A percentile compares a stretch with the other conserved stretches of the same genome.
phyloP scores from a whole-genome alignment of 2,797 vertebrate species.

The Neosilurus mollespiculum region DNA sequence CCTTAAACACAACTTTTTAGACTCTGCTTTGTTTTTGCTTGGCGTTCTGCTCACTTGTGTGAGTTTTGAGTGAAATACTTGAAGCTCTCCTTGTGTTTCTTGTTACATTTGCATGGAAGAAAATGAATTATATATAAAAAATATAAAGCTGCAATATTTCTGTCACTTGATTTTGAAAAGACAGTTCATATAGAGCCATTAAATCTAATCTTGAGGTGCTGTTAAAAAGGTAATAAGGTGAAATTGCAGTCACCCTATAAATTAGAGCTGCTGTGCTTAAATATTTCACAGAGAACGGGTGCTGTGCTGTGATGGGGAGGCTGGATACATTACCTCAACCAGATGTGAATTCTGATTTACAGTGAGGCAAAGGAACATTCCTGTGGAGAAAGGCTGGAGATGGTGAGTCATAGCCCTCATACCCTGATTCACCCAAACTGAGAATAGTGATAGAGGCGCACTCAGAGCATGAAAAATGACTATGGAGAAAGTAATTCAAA shows the following conservation, averaged over 20 bases:
- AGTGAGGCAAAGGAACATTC: constrained; percentile 59
- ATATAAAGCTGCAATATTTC: constrained; percentile 24
- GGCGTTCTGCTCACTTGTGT: not conserved
- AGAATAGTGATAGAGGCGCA: constrained; percentile 44
- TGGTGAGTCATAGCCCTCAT: constrained; percentile 57
- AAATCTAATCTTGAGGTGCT: constrained; percentile 6
- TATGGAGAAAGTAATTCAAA: constrained; percentile 42
- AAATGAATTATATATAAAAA: not conserved
- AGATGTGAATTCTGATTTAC: constrained; percentile 60
- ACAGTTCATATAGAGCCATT: constrained; percentile 7
- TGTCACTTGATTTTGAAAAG: constrained; percentile 4
- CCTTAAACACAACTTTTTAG: constrained; percentile 28
- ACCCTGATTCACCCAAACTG: constrained; percentile 55
- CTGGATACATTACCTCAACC: constrained; percentile 47
- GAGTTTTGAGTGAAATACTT: not conserved
- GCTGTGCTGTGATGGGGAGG: constrained; percentile 37
- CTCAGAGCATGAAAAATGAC: constrained; percentile 45
- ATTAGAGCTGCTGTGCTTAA: constrained; percentile 13
- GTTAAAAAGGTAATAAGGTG: constrained; percentile 23
- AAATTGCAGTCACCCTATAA: constrained; percentile 13
- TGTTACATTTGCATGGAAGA: constrained; percentile 13
- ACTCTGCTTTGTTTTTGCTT: not conserved
- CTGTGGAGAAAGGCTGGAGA: constrained; percentile 57
- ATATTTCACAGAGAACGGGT: constrained; percentile 34
- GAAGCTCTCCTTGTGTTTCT: constrained; percentile 12